Evolutionary conservation across 1,140 invertebrate species (phyloP), one percentile per base, ranked within the genome.

Genomic region (Drosophila orosa): DNA sequence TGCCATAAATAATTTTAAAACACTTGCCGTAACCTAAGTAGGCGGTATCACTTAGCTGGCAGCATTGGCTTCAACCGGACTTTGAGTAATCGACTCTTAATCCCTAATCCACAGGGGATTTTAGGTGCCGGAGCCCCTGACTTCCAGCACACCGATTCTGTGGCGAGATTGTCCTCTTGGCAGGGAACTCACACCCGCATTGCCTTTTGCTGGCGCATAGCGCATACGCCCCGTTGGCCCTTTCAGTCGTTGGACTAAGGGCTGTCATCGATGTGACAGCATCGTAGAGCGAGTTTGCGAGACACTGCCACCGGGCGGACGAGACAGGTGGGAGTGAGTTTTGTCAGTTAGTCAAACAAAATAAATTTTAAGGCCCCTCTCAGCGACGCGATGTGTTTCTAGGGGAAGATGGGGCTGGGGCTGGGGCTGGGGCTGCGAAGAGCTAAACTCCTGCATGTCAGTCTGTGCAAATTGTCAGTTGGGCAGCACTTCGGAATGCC

Each of bases 51-150:
- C 50, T 22, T 52, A 33, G 4, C 48, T 22, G 1, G 7, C 48
- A 33, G 48, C 48, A 22, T 52, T 31, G 15, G 15, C 48, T 22
- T 22, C 10, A 33, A 24, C 27, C 52, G 10, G 96, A 95, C 2
- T 90, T 97, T 35, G 19, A 25, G 52, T 19, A 19, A 27, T 22
- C 27, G 96, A 96, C 31, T 96, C 97, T 90, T 96, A 95, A 5
- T 96, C 96, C 0, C 95, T 97, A 92, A 95, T 94, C 67, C 93
- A 94, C 78, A 96, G 95, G 2, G 94, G 94, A 2, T 93, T 95
- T 3, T 91, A 95, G 2, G 92, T 97, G 12, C 96, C 97, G 80
- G 95, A 96, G 86, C 95, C 92, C 2, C 94, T 94, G 66, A 94
- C 94, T 45, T 24, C 42, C 22, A 24, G 13, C 42, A 9, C 42